phyloP scores from a whole-genome alignment of 37 sponge, comb jelly and placozoan species.

The Petrosia ficiformis region DNA sequence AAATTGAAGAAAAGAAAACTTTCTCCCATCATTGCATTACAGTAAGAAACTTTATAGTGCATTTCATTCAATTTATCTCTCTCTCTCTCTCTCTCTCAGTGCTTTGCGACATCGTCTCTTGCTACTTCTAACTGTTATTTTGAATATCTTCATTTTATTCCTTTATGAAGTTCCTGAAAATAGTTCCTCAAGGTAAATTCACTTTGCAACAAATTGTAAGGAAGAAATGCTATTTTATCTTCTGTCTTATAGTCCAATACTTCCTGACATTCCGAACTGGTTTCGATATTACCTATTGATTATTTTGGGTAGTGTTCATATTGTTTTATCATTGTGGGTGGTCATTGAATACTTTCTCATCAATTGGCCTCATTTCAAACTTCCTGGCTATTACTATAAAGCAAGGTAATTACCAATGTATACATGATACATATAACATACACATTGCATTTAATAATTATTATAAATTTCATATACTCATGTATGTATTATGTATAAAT shows the following conservation, averaged over 20 bases:
- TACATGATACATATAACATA: too few species aligned
- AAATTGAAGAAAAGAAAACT: too few species aligned
- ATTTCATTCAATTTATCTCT: too few species aligned
- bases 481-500: too few species aligned
- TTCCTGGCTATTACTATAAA: conserved; percentile 22
- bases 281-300: not conserved
- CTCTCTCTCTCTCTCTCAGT: too few species aligned
- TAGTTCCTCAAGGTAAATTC: not conserved
- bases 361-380: conserved; percentile 56
- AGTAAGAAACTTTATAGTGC: too few species aligned
- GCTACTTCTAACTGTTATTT: not conserved
- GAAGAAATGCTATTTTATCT: not conserved
- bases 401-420: not conserved
- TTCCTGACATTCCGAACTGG: not conserved
- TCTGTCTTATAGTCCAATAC: not conserved
- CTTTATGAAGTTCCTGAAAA: conserved; percentile 2
- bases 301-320: conserved; percentile 53
- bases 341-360: conserved; percentile 57
- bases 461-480: too few species aligned
- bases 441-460: too few species aligned
- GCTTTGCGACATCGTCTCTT: not conserved
- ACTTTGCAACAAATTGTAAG: not conserved
- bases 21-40: too few species aligned
- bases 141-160: not conserved
- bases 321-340: conserved; percentile 46